These are phyloP conservation scores for Forficula auricularia DNA, from an alignment of 1,140 invertebrate species.

Conservation along the genomic window DNA sequence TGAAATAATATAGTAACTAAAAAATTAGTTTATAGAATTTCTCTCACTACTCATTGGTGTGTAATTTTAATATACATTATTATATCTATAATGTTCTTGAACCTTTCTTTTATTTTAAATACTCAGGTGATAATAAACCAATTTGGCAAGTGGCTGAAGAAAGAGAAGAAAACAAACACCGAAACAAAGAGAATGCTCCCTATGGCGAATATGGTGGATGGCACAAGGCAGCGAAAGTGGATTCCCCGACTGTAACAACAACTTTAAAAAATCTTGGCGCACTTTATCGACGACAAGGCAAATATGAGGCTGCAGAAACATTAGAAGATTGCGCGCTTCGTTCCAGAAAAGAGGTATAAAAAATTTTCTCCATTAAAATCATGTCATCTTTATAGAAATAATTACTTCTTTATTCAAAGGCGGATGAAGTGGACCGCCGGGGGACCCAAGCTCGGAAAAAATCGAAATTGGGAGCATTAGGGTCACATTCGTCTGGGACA, in stretches of 20 bases:
- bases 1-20: no score
- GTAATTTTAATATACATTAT: no score
- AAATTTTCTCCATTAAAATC: neutral
- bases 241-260: slow-evolving; percentile 92
- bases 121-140: slow-evolving; percentile 89
- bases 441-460: no score
- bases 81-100: no score
- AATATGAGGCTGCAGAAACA: slow-evolving; percentile 96
- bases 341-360: slow-evolving; percentile 71
- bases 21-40: no score
- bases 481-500: no score
- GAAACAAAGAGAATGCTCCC: slow-evolving; percentile 76
- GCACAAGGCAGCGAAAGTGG: slow-evolving; percentile 98
- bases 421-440: no score
- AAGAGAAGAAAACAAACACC: slow-evolving; percentile 82
- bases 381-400: neutral
- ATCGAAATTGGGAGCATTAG: no score
- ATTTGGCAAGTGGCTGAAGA: slow-evolving; percentile 98
- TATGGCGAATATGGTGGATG: slow-evolving; percentile 91
- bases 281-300: slow-evolving; percentile 90
- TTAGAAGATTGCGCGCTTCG: slow-evolving; percentile 91
- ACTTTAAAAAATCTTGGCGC: slow-evolving; percentile 94
- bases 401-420: no score
- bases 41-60: no score
- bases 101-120: no score